Evolutionary conservation across 2,113 vertebrate genomes (phyloP).

Genomic region (Ahaetulla prasina): DNA sequence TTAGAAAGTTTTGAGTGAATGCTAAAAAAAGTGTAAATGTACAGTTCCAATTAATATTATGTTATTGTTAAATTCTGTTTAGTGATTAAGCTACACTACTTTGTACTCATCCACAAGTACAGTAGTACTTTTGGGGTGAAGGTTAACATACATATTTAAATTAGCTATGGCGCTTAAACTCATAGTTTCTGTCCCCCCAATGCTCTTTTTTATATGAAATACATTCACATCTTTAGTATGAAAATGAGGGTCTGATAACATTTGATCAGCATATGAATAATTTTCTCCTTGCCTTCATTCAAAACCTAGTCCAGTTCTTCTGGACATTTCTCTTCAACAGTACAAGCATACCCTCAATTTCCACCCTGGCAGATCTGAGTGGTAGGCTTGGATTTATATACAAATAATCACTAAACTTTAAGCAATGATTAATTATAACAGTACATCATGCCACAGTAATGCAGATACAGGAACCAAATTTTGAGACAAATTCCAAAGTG

Average conservation of each 20-base stretch:
- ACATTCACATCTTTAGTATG: neutral
- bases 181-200: neutral
- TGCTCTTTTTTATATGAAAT: neutral
- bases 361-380: neutral
- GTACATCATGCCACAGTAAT: neutral
- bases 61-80: neutral
- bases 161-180: neutral
- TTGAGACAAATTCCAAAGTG: neutral
- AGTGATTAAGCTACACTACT: neutral
- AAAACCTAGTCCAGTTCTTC: neutral
- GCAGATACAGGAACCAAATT: neutral
- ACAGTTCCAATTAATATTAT: neutral
- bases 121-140: neutral
- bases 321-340: neutral
- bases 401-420: neutral
- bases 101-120: neutral
- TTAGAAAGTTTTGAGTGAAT: neutral
- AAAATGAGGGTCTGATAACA: neutral
- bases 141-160: neutral
- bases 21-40: neutral
- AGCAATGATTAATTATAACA: neutral
- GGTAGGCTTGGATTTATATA: neutral
- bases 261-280: neutral
- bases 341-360: neutral
- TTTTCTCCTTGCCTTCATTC: neutral